Percentiles rank a stretch among this genome's conserved stretches.
phyloP scores from a whole-genome alignment of 1,140 invertebrate genomes.

The Aphis craccivora region DNA sequence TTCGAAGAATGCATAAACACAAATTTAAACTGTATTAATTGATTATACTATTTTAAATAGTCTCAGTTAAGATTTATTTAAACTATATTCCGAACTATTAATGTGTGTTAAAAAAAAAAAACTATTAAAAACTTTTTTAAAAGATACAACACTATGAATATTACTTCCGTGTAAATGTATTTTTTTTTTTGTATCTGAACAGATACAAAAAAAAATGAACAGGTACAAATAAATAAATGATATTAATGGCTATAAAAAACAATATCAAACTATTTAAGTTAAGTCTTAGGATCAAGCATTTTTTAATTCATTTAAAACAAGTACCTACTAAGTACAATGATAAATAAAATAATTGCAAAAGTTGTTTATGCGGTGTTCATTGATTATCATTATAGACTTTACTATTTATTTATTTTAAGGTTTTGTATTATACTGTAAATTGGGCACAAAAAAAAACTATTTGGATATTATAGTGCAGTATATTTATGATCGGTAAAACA shows the following conservation, averaged over 20 bases:
- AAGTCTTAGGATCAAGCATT: not conserved
- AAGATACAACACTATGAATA: too few relatives aligned
- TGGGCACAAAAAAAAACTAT: not conserved
- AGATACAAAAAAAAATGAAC: not conserved
- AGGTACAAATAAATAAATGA: not conserved
- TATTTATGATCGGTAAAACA: not conserved
- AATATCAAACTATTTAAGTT: not conserved
- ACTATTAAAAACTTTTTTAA: too few relatives aligned
- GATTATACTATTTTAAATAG: not conserved
- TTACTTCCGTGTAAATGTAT: too few relatives aligned
- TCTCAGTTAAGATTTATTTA: too few relatives aligned
- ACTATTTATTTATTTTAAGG: not conserved
- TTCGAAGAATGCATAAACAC: too few relatives aligned
- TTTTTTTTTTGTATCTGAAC: not conserved
- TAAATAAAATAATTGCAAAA: not conserved
- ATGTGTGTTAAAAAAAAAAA: too few relatives aligned
- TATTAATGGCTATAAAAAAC: not conserved
- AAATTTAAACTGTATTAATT: not conserved
- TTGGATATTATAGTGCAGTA: not conserved
- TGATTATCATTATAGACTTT: not conserved
- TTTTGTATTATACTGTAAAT: not conserved
- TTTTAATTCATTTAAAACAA: not conserved
- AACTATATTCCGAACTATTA: too few relatives aligned
- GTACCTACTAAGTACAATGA: not conserved
- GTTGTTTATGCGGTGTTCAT: not conserved